Base-by-base conservation (phyloP, 2,888 invertebrate species). In the Leptinotarsa rubiginosa region DNA sequence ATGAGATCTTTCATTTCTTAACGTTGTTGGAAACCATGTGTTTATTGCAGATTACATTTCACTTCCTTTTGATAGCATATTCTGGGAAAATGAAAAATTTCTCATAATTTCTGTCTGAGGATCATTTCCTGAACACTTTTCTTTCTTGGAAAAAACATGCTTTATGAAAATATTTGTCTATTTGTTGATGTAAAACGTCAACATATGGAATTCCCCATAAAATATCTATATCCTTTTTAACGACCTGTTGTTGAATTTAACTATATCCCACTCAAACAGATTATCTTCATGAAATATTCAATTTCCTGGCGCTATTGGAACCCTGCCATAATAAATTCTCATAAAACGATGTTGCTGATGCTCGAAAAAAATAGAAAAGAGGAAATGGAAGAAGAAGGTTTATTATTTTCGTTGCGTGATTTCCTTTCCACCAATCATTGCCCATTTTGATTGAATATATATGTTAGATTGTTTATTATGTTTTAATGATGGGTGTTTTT, bases 201-300 rank as follows among this genome's bases (percentile, higher is more conserved):
- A 18, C 52, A 52, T 52, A n/a, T 18, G 18, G 18, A 31, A 52
- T 52, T 3, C 52, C 2, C 52, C 18, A 52, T 52, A 52, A 52
- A 52, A 52, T 52, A n/a, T 18, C 3, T 52, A 52, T 18, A 52
- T n/a, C 3, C 52, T 52, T 52, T 7, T 52, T 18, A 52, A 52
- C 52, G 52, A 52, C 52, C 18, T 52, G 52, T 12, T 52, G 18
- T 52, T 52, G 18, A 52, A 18, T 52, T 52, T 18, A 18, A 52
- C 52, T 52, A 52, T 52, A 52, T 52, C 18, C n/a, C 52, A 52
- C 18, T 52, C 52, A 18, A 52, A 52, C 18, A 18, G 52, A 52
- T 52, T 52, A 52, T 52, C 52, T 52, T 52, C 12, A 52, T 52
- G 52, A 52, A 52, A 52, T 52, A 52, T 52, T 18, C 52, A 52